Base-by-base conservation (phyloP, 1,140 invertebrate genomes). In the Rhyzopertha dominica region DNA sequence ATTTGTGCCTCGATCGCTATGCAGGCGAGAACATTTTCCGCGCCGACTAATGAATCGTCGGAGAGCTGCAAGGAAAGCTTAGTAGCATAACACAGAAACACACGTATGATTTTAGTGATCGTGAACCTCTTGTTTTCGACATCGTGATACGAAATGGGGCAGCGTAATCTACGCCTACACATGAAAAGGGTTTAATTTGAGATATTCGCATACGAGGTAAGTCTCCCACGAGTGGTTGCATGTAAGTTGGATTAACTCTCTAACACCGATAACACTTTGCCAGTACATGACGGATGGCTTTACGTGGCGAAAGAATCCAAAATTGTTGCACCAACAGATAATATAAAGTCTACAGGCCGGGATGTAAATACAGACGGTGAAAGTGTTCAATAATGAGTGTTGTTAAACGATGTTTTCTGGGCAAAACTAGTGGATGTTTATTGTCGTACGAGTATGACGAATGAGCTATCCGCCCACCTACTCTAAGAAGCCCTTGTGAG, bases 111-210 rank as follows among this genome's bases (percentile, higher is more conserved):
- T 63, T 57, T 13, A 38, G 37, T 7, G 47, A 40, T 12, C 39
- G 39, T 19, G 38, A 24, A 5, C 51, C 53, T 20, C 59, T 31
- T 16, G 44, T 44, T 16, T 43, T 49, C 7, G 42, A 20, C 8
- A 35, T 31, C 44, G 43, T 44, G 28, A 61, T 51, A 3, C 43
- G 26, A 14, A 60, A 48, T 3, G 53, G 58, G 0, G 53, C 58
- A 13, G 54, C 54, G 44, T 51, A 60, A 26, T 60, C 55, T 1
- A 58, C 50, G 1, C 53, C 55, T n/a, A 20, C 30, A 24, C 35
- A 2, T 2, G 5, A 17, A 30, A 53, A 51, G 7, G 22, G 30
- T 23, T 9, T 13, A n/a, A n/a, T n/a, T 19, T 31, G 10, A 20
- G n/a, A 18, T 19, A 40, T 24, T 4, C 30, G 30, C 35, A 8